Base-by-base conservation (phyloP, 2,113 vertebrate genomes). In the Menura novaehollandiae region DNA sequence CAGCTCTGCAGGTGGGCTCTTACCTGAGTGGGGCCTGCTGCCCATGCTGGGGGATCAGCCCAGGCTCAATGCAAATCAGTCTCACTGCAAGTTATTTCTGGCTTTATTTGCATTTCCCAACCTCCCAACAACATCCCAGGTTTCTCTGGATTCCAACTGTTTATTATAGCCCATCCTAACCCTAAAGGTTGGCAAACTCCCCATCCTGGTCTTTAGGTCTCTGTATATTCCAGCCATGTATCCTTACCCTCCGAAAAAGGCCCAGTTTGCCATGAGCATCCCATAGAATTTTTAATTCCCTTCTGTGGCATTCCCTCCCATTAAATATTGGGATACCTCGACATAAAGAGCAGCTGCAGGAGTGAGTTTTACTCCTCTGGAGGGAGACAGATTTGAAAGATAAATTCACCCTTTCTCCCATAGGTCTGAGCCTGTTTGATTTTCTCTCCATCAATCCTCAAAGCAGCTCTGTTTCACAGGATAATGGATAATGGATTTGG, bases 341-440 rank as follows among this genome's bases (percentile, higher is more conserved):
- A 49, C 19, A 5, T 0, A 12, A 35, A 18, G 7, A 0, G 1
- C 3, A 2, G 4, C 12, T 1, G 1, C 13, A 21, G 56, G 52
- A 41, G n/a, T 1, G 75, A 28, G 37, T 52, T 91, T 33, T 10
- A 10, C 28, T 44, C 23, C 72, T 51, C 72, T 6, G 19, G 18
- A 33, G 8, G 1, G 1, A 64, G 13, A 15, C 21, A 13, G 22
- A 8, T 13, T 6, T 1, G 0, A 14, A 14, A 69, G 6, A 3
- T 4, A 8, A 67, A n/a, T 24, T 23, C 24, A 2, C 66, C 68
- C 26, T 49, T 53, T 16, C 11, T 62, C 49, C 49, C 15, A 11
- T 3, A 2, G 5, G 2, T 39, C 58, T 13, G 27, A 35, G 32
- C 2, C 4, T 15, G 9, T 35, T 85, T 64, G 11, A 7, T 53